phyloP scores from a whole-genome alignment of 2,113 vertebrate genomes.

The Vulpes vulpes region DNA sequence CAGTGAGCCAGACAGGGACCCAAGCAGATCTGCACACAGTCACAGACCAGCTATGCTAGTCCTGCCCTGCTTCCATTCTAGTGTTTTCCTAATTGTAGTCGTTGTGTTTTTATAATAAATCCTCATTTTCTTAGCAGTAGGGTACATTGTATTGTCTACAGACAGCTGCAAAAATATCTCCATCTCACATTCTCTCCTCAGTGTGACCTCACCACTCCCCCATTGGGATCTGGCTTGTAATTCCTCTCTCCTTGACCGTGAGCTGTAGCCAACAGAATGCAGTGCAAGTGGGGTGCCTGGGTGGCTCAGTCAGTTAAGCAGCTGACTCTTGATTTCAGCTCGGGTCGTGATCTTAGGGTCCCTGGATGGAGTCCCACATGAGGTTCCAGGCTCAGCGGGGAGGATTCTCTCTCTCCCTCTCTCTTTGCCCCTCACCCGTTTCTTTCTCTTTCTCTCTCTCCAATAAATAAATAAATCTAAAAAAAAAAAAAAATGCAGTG shows the following conservation, averaged over 20 bases:
- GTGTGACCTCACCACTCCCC: background rate
- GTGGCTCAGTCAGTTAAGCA: background rate
- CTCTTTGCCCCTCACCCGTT: background rate
- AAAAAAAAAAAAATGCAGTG: background rate
- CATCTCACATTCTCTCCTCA: background rate
- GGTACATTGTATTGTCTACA: background rate
- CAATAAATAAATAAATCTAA: background rate
- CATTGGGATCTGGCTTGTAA: background rate
- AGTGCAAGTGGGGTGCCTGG: background rate
- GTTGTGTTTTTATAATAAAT: background rate
- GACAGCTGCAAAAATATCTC: background rate
- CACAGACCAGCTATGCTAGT: background rate
- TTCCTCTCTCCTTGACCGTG: background rate
- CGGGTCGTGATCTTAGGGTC: background rate
- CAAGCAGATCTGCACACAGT: background rate
- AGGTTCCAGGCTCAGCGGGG: background rate
- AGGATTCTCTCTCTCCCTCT: background rate
- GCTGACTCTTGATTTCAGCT: background rate
- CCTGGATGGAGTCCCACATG: background rate
- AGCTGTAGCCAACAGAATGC: background rate
- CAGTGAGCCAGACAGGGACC: background rate
- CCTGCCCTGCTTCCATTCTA: background rate
- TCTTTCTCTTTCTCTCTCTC: too few relatives aligned
- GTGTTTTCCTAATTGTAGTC: background rate
- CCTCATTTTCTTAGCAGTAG: background rate